phyloP scores from a whole-genome alignment of 2,888 invertebrate species.

The Brenthis ino region DNA sequence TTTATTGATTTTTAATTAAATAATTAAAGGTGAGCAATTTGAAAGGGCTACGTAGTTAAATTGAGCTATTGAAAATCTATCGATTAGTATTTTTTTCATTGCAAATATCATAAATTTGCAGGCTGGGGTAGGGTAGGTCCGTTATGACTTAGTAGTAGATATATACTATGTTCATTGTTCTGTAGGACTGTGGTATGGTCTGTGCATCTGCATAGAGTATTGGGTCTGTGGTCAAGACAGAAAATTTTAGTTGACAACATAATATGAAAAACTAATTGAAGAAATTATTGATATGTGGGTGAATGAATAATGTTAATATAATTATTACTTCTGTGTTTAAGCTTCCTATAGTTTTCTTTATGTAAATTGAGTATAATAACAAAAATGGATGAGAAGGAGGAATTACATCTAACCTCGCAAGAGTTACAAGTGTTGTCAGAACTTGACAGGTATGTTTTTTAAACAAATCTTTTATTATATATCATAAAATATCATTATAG shows the following conservation, averaged over 20 bases:
- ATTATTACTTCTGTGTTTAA: not conserved
- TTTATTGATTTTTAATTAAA: too few species aligned
- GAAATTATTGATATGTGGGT: conserved; percentile 5
- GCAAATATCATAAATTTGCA: too few species aligned
- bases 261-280: conserved; percentile 13
- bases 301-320: conserved; percentile 1
- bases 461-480: conserved; percentile 30
- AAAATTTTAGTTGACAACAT: not conserved
- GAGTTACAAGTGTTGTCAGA: conserved; percentile 93
- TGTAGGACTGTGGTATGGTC: too few species aligned
- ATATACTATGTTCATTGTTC: too few species aligned
- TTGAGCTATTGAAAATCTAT: too few species aligned
- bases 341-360: conserved; percentile 18
- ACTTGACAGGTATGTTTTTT: conserved; percentile 88
- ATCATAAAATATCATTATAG: not conserved
- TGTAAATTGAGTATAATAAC: conserved; percentile 5
- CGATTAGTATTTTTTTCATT: too few species aligned
- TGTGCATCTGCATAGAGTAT: too few species aligned
- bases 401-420: conserved; percentile 89
- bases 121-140: too few species aligned
- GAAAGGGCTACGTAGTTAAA: too few species aligned
- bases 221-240: too few species aligned
- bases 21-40: too few species aligned
- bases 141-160: too few species aligned
- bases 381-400: conserved; percentile 83